Percentiles rank a stretch among this genome's conserved stretches.
Conservation (phyloP, 2,113 vertebrate genomes). For the Crotalus horridus region DNA sequence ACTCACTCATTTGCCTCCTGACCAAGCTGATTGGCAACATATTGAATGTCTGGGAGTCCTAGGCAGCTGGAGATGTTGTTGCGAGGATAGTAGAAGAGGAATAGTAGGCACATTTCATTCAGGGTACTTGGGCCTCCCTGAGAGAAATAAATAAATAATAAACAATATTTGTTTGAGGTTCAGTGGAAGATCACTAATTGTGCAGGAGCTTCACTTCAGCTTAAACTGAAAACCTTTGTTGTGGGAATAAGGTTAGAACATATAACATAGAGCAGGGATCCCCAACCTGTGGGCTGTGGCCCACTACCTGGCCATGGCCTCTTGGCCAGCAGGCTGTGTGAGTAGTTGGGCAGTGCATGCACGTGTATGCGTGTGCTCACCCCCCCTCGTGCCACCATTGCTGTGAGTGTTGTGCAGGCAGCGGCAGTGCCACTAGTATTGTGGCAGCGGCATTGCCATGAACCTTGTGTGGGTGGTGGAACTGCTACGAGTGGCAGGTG, state of each 20-base stretch:
- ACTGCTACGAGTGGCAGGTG: no score
- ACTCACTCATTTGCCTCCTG: slow-evolving; percentile 64
- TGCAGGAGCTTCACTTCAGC: neutral
- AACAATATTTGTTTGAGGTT: neutral
- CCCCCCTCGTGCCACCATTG: no score
- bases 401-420: no score
- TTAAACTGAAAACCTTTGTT: neutral
- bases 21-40: slow-evolving; percentile 25
- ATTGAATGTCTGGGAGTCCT: slow-evolving; percentile 62
- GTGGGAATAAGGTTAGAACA: neutral
- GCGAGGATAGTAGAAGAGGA: slow-evolving; percentile 77
- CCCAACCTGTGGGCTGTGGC: no score
- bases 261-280: no score
- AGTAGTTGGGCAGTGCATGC: no score
- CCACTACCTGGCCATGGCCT: no score
- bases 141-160: slow-evolving; percentile 22
- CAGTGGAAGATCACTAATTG: neutral
- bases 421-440: no score
- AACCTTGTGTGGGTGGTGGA: no score
- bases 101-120: slow-evolving; percentile 82
- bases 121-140: slow-evolving; percentile 75
- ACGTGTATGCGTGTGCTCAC: no score
- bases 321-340: no score
- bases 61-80: slow-evolving; percentile 69
- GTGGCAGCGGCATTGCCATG: no score